phyloP scores from a whole-genome alignment of 1,140 invertebrate species.

The Saxidomus purpurata region DNA sequence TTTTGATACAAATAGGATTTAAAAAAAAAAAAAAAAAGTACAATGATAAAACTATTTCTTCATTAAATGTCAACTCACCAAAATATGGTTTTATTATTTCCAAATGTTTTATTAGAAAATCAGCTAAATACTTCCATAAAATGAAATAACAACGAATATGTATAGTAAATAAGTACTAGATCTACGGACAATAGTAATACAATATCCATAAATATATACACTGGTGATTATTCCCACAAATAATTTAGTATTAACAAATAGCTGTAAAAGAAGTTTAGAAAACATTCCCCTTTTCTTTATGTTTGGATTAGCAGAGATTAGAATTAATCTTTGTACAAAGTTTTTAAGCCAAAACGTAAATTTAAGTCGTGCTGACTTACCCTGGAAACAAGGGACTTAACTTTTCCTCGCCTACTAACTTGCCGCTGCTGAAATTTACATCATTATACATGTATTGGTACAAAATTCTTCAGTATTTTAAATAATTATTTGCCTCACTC shows the following conservation, averaged over 20 bases:
- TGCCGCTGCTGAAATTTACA: neutral
- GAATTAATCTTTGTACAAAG: constrained; percentile 8
- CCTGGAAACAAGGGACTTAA: constrained; percentile 62
- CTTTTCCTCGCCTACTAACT: constrained; percentile 39
- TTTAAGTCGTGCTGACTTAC: constrained; percentile 39
- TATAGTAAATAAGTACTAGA: no score
- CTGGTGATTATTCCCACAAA: constrained; percentile 22
- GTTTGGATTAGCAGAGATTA: constrained; percentile 14
- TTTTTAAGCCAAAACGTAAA: neutral
- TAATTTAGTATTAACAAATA: neutral
- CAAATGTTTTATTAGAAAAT: neutral
- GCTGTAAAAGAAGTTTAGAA: neutral
- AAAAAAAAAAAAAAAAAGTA: no score
- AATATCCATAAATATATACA: no score
- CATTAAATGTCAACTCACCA: neutral
- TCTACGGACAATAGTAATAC: no score
- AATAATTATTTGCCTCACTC: neutral
- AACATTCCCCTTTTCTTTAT: neutral
- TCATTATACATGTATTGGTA: neutral
- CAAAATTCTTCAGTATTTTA: neutral
- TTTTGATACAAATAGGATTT: no score
- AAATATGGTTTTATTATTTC: neutral
- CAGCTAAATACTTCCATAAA: no score
- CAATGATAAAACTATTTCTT: no score
- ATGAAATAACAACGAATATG: neutral